Conservation (phyloP, 2,888 invertebrate genomes). For the Gortyna flavago region DNA sequence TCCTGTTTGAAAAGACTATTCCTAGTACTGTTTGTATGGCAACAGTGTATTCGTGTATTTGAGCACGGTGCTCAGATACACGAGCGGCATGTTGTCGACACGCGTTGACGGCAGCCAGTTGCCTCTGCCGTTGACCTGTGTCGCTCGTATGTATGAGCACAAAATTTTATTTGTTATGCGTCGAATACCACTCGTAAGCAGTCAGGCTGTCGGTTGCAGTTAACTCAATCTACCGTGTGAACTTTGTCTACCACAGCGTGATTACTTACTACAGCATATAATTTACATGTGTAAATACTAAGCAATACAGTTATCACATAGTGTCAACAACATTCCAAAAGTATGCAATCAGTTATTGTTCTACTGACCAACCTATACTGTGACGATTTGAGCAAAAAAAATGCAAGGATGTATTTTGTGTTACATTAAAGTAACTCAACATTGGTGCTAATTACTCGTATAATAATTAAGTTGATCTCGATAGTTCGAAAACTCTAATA, state of each 20-base stretch:
- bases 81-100: neutral
- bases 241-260: neutral
- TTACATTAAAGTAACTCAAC: constrained; percentile 29
- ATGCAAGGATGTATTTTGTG: constrained; percentile 20
- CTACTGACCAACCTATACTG: constrained; percentile 32
- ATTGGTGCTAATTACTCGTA: constrained; percentile 68
- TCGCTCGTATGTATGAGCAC: neutral
- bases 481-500: constrained; percentile 64
- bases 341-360: constrained; percentile 25
- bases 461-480: constrained; percentile 71
- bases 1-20: neutral
- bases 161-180: neutral
- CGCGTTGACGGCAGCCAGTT: neutral
- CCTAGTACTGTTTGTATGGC: neutral
- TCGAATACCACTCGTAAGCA: constrained; percentile 9
- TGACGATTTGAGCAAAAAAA: constrained; percentile 34
- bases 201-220: neutral
- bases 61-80: neutral
- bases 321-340: constrained; percentile 53
- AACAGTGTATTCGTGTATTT: too few species aligned
- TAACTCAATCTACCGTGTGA: neutral
- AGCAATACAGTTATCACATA: constrained; percentile 26
- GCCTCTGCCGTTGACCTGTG: neutral
- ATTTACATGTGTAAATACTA: constrained; percentile 31
- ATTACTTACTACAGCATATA: neutral